Percentiles rank a stretch among this genome's conserved stretches.
Conservation (phyloP, 2,888 invertebrate genomes). For the Drosophila helvetica region DNA sequence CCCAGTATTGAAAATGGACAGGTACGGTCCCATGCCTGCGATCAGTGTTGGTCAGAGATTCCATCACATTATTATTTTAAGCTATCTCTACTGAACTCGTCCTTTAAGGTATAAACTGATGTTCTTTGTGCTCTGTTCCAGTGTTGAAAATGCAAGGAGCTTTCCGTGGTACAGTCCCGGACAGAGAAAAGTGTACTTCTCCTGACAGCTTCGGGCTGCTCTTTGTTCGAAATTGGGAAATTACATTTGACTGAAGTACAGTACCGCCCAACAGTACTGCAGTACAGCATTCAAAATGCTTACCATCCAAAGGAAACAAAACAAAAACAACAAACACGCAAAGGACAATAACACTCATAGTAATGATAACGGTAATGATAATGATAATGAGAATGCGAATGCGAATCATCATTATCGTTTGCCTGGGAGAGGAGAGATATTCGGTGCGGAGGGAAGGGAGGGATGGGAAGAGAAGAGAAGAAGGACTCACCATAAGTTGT, state of each 20-base stretch:
- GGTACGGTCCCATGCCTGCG: too few relatives aligned
- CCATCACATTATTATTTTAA: too few relatives aligned
- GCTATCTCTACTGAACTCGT: too few relatives aligned
- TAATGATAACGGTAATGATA: conserved; percentile 9
- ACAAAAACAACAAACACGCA: background rate
- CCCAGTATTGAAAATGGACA: too few relatives aligned
- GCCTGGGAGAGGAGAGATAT: background rate
- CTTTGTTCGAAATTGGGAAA: background rate
- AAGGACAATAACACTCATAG: conserved; percentile 4
- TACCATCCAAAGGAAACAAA: background rate
- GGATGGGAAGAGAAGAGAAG: background rate
- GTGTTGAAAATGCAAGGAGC: background rate
- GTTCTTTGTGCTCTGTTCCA: background rate
- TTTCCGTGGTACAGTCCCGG: background rate
- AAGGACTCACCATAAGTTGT: conserved; percentile 88
- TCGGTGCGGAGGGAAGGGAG: background rate
- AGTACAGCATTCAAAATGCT: background rate
- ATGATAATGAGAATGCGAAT: conserved; percentile 20
- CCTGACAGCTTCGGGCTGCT: background rate
- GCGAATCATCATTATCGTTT: conserved; percentile 30
- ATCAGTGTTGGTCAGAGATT: too few relatives aligned
- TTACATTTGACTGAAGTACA: background rate
- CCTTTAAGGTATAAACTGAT: too few relatives aligned
- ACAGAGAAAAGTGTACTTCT: too few relatives aligned
- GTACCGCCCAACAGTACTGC: background rate